These are phyloP conservation scores for Reticulitermes speratus DNA, from an alignment of 1,140 invertebrate species.

Conservation along the genomic window DNA sequence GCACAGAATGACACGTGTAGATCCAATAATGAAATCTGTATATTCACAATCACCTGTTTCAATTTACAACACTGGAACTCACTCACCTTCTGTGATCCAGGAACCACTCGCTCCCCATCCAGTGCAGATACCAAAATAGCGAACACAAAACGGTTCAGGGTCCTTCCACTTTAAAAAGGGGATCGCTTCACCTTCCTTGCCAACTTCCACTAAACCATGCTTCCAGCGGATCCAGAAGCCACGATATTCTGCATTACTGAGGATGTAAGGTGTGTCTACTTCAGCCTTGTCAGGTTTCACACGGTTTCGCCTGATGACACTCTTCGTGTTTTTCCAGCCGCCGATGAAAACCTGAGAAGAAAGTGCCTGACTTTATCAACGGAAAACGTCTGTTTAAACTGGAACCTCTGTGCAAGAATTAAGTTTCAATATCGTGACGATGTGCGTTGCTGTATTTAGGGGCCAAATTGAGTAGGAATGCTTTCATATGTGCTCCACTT, in stretches of 20 bases:
- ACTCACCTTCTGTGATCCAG: conserved; percentile 77
- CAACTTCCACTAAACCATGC: conserved; percentile 63
- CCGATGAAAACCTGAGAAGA: conserved; percentile 68
- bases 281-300: conserved; percentile 75
- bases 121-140: conserved; percentile 76
- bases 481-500: too few species aligned
- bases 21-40: too few species aligned
- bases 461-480: too few species aligned
- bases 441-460: too few species aligned
- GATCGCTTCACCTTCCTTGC: conserved; percentile 64
- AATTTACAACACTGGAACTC: not conserved
- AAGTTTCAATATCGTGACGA: too few species aligned
- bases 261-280: conserved; percentile 65
- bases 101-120: conserved; percentile 79
- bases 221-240: conserved; percentile 81
- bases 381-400: too few species aligned
- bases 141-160: conserved; percentile 64
- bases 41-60: too few species aligned
- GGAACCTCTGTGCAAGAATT: too few species aligned
- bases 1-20: too few species aligned
- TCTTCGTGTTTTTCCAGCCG: conserved; percentile 80
- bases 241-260: conserved; percentile 68
- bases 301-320: conserved; percentile 76
- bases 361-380: not conserved
- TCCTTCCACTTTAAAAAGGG: conserved; percentile 71